Evolutionary conservation across 2,888 invertebrate species (phyloP).

Genomic region (Clusia tigrina): DNA sequence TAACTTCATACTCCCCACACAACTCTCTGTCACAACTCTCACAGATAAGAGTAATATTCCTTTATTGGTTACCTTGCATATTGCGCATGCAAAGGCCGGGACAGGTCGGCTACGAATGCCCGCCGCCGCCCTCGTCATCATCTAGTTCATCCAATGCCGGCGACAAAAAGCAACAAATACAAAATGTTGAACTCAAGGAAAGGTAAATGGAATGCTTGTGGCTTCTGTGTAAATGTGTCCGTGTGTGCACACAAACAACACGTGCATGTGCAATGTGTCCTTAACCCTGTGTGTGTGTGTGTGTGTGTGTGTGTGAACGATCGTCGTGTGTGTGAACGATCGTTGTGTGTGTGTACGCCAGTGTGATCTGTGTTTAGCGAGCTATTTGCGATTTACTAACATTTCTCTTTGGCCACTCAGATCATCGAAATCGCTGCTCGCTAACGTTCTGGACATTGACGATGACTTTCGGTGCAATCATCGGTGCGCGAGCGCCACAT

Average conservation of each 20-base stretch:
- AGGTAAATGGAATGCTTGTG: constrained; percentile 62
- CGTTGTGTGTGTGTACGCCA: no score
- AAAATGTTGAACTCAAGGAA: constrained; percentile 87
- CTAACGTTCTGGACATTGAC: constrained; percentile 96
- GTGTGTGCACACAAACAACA: no score
- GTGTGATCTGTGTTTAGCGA: not conserved
- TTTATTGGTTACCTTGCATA: constrained; percentile 97
- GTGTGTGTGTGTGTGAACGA: not conserved
- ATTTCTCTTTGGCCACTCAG: constrained; percentile 54
- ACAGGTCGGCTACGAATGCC: constrained; percentile 67
- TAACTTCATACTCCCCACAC: constrained; percentile 54
- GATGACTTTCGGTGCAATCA: constrained; percentile 89
- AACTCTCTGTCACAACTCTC: constrained; percentile 50
- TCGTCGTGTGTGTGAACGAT: not conserved
- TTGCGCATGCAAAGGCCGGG: constrained; percentile 89
- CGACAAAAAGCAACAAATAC: constrained; percentile 68
- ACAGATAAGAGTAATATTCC: constrained; percentile 89
- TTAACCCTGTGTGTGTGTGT: not conserved
- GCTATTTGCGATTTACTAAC: not conserved
- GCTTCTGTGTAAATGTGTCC: not conserved
- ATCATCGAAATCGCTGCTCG: constrained; percentile 93
- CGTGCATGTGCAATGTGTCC: no score
- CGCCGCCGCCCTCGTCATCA: constrained; percentile 67
- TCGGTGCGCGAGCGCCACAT: constrained; percentile 67
- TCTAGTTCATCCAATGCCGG: constrained; percentile 70